phyloP scores from a whole-genome alignment of 1,140 invertebrate genomes.

The Lanistes nyassanus region DNA sequence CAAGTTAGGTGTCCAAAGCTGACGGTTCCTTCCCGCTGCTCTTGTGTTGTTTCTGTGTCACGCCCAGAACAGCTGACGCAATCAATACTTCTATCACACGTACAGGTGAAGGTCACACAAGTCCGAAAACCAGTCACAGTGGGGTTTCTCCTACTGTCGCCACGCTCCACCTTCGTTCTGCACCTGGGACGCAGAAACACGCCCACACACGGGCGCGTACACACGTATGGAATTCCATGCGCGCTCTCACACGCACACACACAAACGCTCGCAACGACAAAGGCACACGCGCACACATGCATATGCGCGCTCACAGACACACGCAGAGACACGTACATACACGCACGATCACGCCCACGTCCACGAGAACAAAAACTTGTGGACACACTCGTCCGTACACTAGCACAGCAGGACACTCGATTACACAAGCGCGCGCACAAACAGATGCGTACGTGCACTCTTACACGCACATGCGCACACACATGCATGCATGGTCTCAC shows the following conservation, averaged over 20 bases:
- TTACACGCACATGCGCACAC: neutral
- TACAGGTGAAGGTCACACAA: too few relatives aligned
- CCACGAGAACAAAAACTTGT: neutral
- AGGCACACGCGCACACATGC: neutral
- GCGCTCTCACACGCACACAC: neutral
- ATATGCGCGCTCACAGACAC: constrained; percentile 3
- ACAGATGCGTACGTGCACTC: neutral
- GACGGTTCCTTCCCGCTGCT: too few relatives aligned
- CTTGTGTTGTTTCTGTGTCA: too few relatives aligned
- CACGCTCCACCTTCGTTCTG: too few relatives aligned
- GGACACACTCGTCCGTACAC: neutral
- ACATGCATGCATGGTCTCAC: neutral
- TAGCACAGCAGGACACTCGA: neutral
- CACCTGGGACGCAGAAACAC: neutral
- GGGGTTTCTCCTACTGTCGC: too few relatives aligned
- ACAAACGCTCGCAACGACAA: neutral
- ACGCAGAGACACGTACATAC: constrained; percentile 3
- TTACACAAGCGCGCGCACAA: neutral
- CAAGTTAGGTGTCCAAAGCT: too few relatives aligned
- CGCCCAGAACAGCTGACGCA: too few relatives aligned
- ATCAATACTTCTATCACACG: too few relatives aligned
- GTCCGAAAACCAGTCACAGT: too few relatives aligned
- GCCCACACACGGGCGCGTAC: constrained; percentile 2
- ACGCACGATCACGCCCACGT: neutral
- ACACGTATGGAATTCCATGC: neutral